Percentiles rank a stretch among this genome's conserved stretches.
Conservation (phyloP, 2,888 invertebrate species). For the Eilema griseolum region DNA sequence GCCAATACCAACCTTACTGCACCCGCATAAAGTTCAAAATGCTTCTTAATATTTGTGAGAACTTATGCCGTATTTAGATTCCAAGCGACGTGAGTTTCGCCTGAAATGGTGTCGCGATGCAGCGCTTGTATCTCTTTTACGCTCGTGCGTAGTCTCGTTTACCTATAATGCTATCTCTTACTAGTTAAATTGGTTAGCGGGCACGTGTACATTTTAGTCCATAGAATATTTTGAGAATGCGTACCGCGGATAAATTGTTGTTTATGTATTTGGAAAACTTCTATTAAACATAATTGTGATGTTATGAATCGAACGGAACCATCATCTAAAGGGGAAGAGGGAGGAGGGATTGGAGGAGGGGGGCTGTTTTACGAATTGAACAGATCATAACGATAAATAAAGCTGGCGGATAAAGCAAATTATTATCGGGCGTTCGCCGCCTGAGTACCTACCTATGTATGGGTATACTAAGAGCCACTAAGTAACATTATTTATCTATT, state of each 20-base stretch:
- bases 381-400: no score
- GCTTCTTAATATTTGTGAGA: not conserved
- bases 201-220: conserved; percentile 66
- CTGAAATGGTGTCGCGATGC: conserved; percentile 80
- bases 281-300: conserved; percentile 21
- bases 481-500: no score
- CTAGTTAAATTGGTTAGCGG: conserved; percentile 57
- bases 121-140: conserved; percentile 61
- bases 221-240: conserved; percentile 67
- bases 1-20: conserved; percentile 37
- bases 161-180: conserved; percentile 55
- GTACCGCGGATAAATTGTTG: conserved; percentile 51
- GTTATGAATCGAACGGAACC: not conserved
- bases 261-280: conserved; percentile 46
- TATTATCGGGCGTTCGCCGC: no score
- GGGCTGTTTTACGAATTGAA: no score
- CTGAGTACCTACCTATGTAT: no score
- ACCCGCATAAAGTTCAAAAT: conserved; percentile 29
- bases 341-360: no score
- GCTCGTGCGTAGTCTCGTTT: conserved; percentile 29
- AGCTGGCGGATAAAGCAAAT: no score
- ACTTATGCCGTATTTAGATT: conserved; percentile 52
- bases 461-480: no score
- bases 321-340: not conserved
- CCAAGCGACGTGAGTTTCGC: conserved; percentile 60